A percentile compares a stretch with the other conserved stretches of the same genome.
Conservation (phyloP, 2,113 vertebrate species). For the Gymnocephalus cernua region DNA sequence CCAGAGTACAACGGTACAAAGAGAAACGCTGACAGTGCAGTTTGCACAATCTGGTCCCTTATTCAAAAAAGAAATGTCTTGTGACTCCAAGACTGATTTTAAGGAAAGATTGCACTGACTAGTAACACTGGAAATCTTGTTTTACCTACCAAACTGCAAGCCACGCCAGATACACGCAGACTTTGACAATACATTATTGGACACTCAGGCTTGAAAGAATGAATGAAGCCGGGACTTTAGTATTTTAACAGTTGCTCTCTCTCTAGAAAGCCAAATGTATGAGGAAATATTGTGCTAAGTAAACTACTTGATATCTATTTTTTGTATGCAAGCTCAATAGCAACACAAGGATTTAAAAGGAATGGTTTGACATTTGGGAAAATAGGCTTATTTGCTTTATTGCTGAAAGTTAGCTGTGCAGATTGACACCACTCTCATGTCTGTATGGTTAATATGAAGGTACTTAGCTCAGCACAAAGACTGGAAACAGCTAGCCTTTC, state of each 20-base stretch:
- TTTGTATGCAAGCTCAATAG: neutral
- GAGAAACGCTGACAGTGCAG: constrained; percentile 33
- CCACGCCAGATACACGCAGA: neutral
- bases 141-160: constrained; percentile 13
- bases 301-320: neutral
- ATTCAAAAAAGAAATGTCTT: constrained; percentile 51
- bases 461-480: neutral
- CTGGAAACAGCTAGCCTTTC: neutral
- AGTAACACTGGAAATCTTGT: constrained; percentile 21
- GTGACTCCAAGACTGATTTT: constrained; percentile 63
- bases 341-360: neutral
- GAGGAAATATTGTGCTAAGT: neutral
- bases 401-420: neutral
- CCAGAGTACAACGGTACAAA: neutral
- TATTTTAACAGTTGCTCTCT: neutral
- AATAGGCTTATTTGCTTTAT: neutral
- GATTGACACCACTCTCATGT: neutral
- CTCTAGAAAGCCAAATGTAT: neutral
- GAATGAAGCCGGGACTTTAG: neutral
- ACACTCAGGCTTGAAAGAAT: neutral
- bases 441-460: neutral
- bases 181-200: neutral
- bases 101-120: constrained; percentile 33
- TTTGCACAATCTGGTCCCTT: constrained; percentile 39
- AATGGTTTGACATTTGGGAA: neutral